These are phyloP conservation scores for Bufo gargarizans DNA, from an alignment of 2,113 vertebrate species.

Conservation along the genomic window DNA sequence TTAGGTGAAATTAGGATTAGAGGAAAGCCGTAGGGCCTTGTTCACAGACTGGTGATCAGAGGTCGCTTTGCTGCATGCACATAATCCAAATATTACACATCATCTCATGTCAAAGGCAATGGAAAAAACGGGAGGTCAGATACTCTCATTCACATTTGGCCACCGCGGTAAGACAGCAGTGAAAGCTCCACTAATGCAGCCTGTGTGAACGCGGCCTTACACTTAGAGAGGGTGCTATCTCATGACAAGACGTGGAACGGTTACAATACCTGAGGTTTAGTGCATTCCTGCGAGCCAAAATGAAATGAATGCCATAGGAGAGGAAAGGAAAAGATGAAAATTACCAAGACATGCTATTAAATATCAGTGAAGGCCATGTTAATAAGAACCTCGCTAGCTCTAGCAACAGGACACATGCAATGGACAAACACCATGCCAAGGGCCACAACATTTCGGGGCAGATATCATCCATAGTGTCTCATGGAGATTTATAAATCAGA, in stretches of 20 bases:
- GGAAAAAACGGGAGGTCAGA: no score
- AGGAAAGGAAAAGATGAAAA: constrained; percentile 90
- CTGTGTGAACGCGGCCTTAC: background rate
- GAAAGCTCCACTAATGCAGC: background rate
- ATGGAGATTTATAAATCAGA: background rate
- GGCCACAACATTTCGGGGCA: background rate
- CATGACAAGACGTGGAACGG: constrained; percentile 73
- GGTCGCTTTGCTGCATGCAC: background rate
- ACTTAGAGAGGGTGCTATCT: constrained; percentile 55
- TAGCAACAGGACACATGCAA: constrained; percentile 64
- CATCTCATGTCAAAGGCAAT: background rate
- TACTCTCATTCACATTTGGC: background rate
- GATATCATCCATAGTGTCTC: background rate
- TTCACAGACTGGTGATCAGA: background rate
- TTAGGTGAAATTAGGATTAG: constrained; percentile 53
- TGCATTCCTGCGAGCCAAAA: constrained; percentile 93
- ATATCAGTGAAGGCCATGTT: constrained; percentile 66
- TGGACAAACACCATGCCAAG: constrained; percentile 41
- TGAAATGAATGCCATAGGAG: constrained; percentile 87
- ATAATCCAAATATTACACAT: background rate
- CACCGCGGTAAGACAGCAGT: background rate
- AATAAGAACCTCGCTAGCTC: constrained; percentile 59
- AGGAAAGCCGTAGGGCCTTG: constrained; percentile 46
- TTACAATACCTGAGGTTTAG: constrained; percentile 97
- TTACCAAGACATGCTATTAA: constrained; percentile 83